A percentile compares a stretch with the other conserved stretches of the same genome.
Conservation (phyloP, 2,888 invertebrate genomes). For the Andrena fulva region DNA sequence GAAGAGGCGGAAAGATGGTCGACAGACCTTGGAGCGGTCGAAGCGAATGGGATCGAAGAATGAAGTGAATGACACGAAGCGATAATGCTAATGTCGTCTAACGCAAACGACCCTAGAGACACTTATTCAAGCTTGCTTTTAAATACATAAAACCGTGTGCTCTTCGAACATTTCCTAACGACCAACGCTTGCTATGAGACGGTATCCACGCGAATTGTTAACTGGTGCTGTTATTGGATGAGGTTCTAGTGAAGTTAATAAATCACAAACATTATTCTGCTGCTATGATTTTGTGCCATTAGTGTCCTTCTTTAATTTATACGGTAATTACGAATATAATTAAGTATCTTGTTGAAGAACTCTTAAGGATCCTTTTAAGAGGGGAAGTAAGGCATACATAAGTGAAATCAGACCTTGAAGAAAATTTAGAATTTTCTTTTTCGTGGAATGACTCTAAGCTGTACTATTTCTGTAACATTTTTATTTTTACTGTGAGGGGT, state of each 20-base stretch:
- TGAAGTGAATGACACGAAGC: not conserved
- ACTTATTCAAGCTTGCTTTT: slow-evolving; percentile 3
- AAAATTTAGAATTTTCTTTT: no score
- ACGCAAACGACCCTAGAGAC: slow-evolving; percentile 1
- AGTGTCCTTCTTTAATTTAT: not conserved
- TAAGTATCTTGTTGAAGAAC: no score
- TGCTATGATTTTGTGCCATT: not conserved
- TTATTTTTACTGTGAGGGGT: no score
- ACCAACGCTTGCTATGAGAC: not conserved
- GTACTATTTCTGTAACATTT: no score
- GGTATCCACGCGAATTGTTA: slow-evolving; percentile 4
- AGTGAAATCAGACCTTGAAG: no score
- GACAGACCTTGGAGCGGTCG: no score
- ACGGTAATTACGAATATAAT: no score
- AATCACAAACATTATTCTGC: slow-evolving; percentile 19
- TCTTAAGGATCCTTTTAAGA: no score
- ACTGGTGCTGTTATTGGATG: slow-evolving; percentile 31
- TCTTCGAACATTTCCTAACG: not conserved
- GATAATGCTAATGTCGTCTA: not conserved
- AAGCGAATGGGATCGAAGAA: not conserved
- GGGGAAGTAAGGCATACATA: no score
- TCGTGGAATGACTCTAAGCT: no score
- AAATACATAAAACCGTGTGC: not conserved
- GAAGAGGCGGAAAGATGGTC: not conserved
- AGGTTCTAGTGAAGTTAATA: slow-evolving; percentile 37